phyloP scores from a whole-genome alignment of 1,140 invertebrate genomes.

The Frieseomelitta varia region DNA sequence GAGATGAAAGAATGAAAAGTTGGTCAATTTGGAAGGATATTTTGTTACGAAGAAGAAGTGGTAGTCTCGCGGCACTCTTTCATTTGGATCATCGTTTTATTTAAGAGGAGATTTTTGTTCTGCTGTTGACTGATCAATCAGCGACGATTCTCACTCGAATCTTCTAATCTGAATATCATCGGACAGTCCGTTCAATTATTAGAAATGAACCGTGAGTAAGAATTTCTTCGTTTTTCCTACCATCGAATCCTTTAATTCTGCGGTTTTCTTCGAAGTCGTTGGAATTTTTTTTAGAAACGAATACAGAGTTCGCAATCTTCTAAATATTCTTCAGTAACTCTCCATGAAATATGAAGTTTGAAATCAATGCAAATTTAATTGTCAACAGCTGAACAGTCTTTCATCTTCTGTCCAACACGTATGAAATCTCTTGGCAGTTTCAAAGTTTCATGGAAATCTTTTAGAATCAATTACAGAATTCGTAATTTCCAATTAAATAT shows the following conservation, averaged over 20 bases:
- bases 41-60: not conserved
- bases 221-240: too few relatives aligned
- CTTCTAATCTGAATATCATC: too few relatives aligned
- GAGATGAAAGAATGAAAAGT: not conserved
- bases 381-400: not conserved
- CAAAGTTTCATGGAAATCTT: not conserved
- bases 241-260: too few relatives aligned
- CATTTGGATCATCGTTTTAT: not conserved
- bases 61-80: too few relatives aligned
- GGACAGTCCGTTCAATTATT: too few relatives aligned
- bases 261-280: too few relatives aligned
- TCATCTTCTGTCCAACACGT: not conserved
- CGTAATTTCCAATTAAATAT: not conserved
- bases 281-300: too few relatives aligned
- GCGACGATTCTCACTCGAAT: not conserved
- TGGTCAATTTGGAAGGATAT: too few relatives aligned
- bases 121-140: slow-evolving; percentile 4
- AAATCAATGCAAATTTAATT: not conserved
- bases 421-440: not conserved
- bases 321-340: not conserved
- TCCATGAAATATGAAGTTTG: not conserved
- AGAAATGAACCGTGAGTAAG: too few relatives aligned
- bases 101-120: not conserved
- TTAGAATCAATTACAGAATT: not conserved
- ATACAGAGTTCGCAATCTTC: too few relatives aligned